Evolutionary conservation across 2,888 invertebrate species (phyloP).

Genomic region (Drosophila anomelani): DNA sequence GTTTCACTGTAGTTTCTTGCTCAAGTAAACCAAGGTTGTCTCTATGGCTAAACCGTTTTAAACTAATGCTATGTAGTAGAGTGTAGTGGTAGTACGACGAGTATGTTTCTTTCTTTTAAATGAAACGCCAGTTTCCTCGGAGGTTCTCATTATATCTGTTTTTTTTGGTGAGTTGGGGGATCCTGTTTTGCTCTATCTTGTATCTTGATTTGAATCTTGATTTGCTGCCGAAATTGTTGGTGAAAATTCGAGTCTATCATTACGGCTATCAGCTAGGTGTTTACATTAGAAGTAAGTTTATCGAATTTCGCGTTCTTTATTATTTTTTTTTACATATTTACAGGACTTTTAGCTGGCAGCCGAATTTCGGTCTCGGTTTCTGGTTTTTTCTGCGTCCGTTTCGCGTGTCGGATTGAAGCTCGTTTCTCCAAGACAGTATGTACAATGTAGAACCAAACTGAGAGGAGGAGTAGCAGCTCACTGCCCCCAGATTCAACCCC

Average conservation of each 20-base stretch:
- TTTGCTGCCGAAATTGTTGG: constrained; percentile 53
- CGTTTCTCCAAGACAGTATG: constrained; percentile 67
- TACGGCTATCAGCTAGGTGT: constrained; percentile 65
- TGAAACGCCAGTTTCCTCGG: constrained; percentile 82
- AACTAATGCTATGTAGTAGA: constrained; percentile 66
- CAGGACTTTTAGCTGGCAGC: constrained; percentile 54
- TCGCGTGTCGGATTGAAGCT: constrained; percentile 59
- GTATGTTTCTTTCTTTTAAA: constrained; percentile 57
- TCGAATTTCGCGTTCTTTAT: constrained; percentile 51
- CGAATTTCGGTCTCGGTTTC: constrained; percentile 26
- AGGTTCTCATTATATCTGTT: constrained; percentile 67
- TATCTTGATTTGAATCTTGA: constrained; percentile 15
- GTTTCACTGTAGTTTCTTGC: constrained; percentile 66
- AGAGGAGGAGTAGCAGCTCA: constrained; percentile 11
- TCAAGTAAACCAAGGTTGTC: constrained; percentile 60
- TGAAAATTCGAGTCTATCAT: constrained; percentile 67
- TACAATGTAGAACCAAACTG: constrained; percentile 63
- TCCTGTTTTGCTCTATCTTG: constrained; percentile 12
- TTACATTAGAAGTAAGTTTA: constrained; percentile 64
- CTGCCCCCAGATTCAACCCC: constrained; percentile 23
- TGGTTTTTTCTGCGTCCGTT: constrained; percentile 9
- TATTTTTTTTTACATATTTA: constrained; percentile 68
- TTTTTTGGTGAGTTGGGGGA: constrained; percentile 45
- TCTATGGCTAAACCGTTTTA: constrained; percentile 59
- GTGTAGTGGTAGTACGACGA: constrained; percentile 39